Conservation (phyloP, 2,797 vertebrate species). For the Tangara arthus region DNA sequence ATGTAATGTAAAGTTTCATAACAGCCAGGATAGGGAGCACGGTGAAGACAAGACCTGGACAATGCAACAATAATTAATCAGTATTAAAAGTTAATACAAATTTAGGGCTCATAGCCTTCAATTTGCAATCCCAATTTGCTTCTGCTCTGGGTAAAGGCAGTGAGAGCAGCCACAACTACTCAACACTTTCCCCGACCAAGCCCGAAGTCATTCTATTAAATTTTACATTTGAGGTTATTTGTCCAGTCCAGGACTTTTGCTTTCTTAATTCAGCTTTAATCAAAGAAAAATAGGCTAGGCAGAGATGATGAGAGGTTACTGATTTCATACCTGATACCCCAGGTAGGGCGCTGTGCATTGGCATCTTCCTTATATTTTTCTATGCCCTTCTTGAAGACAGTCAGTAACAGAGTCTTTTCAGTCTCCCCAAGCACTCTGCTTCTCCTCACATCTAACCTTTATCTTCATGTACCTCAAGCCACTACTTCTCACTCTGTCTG, state of each 20-base stretch:
- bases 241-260: background rate
- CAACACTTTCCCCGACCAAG: background rate
- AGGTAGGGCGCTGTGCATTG: background rate
- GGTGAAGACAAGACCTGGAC: background rate
- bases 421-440: background rate
- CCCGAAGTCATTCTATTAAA: background rate
- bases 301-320: background rate
- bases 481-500: background rate
- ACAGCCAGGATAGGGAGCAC: background rate
- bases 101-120: background rate
- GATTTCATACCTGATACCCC: background rate
- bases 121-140: background rate
- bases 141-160: background rate
- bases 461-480: background rate
- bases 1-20: background rate
- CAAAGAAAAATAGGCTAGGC: background rate
- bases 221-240: background rate
- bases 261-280: background rate
- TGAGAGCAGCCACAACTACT: background rate
- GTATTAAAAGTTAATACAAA: background rate
- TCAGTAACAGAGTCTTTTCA: background rate
- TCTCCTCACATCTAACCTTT: background rate
- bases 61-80: background rate
- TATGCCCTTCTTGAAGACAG: background rate
- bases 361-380: background rate